Conservation (phyloP, 2,888 invertebrate genomes). For the Ornithoptera alexandrae region DNA sequence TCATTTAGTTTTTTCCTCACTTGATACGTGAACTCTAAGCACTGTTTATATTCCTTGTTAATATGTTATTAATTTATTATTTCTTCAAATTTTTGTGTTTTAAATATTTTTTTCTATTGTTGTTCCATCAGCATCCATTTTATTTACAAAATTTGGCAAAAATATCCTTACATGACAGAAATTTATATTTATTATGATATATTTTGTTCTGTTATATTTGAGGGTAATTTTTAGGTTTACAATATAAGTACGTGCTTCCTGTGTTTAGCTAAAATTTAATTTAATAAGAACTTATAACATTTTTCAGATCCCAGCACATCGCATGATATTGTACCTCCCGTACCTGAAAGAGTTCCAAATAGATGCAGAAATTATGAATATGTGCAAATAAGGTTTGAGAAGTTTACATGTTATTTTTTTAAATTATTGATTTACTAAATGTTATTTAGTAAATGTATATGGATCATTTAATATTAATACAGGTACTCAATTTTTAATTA, state of each 20-base stretch:
- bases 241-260: neutral
- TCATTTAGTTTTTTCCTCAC: neutral
- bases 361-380: slow-evolving; percentile 12
- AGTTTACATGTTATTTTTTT: neutral
- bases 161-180: no score
- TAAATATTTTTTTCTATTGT: no score
- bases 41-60: neutral
- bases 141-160: no score
- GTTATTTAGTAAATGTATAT: no score
- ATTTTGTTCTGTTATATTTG: neutral
- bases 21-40: neutral
- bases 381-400: slow-evolving; percentile 8
- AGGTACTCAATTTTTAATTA: neutral
- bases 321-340: neutral
- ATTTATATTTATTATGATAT: no score
- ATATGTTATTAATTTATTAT: no score
- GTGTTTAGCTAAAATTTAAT: neutral
- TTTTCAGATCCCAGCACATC: slow-evolving; percentile 9
- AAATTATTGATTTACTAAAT: neutral
- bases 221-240: neutral
- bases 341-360: neutral
- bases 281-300: neutral
- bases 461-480: neutral
- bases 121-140: no score
- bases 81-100: no score